Base-by-base conservation (phyloP, 2,797 vertebrate genomes). In the Molossus molossus region DNA sequence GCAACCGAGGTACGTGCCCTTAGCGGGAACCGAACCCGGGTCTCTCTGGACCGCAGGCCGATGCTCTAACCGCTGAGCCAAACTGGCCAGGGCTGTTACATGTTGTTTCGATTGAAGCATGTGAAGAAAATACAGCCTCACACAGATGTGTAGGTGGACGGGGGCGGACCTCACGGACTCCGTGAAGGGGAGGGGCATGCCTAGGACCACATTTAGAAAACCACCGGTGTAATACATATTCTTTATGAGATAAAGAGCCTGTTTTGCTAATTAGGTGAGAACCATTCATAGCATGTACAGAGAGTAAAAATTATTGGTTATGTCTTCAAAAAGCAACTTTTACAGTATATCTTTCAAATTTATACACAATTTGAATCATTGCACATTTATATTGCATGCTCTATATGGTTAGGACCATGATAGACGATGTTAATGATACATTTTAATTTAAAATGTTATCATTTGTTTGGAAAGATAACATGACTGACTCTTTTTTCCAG, bases 391-490 rank as follows among this genome's bases (percentile, higher is more conserved):
- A 10, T n/a, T 80, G 58, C 40, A 70, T 40, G 5, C 40, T 77
- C 4, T 84, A 1, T 45, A 18, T 62, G 25, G 81, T 77, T 87
- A 45, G 37, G 25, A 53, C n/a, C 40, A 82, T 65, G 21, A 83
- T 69, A 55, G 50, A 18, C 17, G 70, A 48, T n/a, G 25, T 65
- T 91, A 65, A 81, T 86, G 14, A 82, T 82, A 77, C 25, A 64
- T 67, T 77, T 92, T 79, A 76, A 84, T 92, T 65, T 62, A 65
- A 50, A 13, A n/a, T 81, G 76, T 85, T 60, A 29, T 86, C 55
- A 45, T 57, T 94, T 90, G 3, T 40, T 87, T 93, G 53, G 25
- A 75, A 83, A 85, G 29, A 65, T 67, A 82, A 62, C 33, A 48
- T 62, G 40, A 48, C 48, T 67, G 29, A 72, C 18, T 50, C 6